Conservation (phyloP, 2,888 invertebrate genomes). For the Aproaerema taeniolella region DNA sequence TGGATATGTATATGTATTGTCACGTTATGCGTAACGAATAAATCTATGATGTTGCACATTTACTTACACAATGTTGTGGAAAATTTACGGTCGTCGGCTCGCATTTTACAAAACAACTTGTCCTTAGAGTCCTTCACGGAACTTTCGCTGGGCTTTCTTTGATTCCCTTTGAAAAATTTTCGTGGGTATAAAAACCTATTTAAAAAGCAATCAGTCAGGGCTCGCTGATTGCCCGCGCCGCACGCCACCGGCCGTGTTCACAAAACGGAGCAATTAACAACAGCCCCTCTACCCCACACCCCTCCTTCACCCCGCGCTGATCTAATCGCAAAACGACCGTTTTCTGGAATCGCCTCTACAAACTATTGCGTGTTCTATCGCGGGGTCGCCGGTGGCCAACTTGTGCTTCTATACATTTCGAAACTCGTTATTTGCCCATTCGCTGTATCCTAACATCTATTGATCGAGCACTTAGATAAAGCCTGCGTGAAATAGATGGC, state of each 20-base stretch:
- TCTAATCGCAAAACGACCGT: conserved; percentile 77
- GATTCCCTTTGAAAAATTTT: conserved; percentile 69
- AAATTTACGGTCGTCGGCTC: conserved; percentile 38
- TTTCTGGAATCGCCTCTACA: conserved; percentile 75
- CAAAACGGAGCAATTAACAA: conserved; percentile 77
- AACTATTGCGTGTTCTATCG: conserved; percentile 65
- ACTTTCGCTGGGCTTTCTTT: conserved; percentile 42
- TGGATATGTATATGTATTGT: too few relatives aligned
- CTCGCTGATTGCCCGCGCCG: conserved; percentile 68
- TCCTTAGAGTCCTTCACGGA: conserved; percentile 49
- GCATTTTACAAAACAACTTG: conserved; percentile 47
- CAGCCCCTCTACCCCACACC: conserved; percentile 45
- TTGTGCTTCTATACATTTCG: conserved; percentile 6
- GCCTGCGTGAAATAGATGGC: conserved; percentile 3
- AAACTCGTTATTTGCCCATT: conserved; percentile 13
- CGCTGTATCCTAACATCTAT: conserved; percentile 9
- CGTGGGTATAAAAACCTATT: conserved; percentile 74
- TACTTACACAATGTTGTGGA: conserved; percentile 24
- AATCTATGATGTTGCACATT: conserved; percentile 22
- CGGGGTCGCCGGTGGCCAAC: conserved; percentile 30
- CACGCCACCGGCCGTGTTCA: conserved; percentile 75
- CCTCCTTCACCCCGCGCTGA: conserved; percentile 45
- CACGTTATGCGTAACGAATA: conserved; percentile 7
- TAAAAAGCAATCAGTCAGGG: conserved; percentile 77
- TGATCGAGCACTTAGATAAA: conserved; percentile 4